A percentile compares a stretch with the other conserved stretches of the same genome.
Evolutionary conservation across 2,113 vertebrate species (phyloP).

Genomic region (Phycodurus eques): DNA sequence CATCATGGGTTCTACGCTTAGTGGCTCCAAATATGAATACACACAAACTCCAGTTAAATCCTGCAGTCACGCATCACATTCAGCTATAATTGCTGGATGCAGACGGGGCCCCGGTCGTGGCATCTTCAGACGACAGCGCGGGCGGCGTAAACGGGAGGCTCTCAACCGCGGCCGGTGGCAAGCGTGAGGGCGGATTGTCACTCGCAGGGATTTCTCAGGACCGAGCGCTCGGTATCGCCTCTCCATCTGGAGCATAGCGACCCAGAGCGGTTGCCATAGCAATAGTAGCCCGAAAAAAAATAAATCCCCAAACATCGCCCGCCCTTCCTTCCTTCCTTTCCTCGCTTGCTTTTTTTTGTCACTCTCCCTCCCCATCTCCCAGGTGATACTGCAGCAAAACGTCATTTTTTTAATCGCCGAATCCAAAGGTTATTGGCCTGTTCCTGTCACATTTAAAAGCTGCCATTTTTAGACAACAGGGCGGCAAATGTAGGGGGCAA

Average conservation of each 20-base stretch:
- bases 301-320: background rate
- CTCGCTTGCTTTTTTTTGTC: background rate
- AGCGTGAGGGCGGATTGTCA: background rate
- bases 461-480: conserved; percentile 5
- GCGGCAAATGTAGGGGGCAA: background rate
- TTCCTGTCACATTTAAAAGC: conserved; percentile 4
- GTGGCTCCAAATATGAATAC: background rate
- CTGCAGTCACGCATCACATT: background rate
- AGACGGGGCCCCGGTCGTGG: background rate
- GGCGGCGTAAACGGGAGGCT: conserved; percentile 19
- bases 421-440: background rate
- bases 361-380: background rate
- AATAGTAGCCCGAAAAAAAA: conserved; percentile 30
- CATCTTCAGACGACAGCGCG: background rate
- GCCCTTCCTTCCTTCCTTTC: no score
- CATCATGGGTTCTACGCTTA: background rate
- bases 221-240: conserved; percentile 18
- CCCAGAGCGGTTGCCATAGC: conserved; percentile 46
- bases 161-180: background rate
- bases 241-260: conserved; percentile 39
- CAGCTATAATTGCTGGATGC: background rate
- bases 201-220: conserved; percentile 4
- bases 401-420: background rate
- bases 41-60: background rate
- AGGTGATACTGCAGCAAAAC: background rate